Conservation (phyloP, 1,140 invertebrate genomes). For the Hycleus cichorii region DNA sequence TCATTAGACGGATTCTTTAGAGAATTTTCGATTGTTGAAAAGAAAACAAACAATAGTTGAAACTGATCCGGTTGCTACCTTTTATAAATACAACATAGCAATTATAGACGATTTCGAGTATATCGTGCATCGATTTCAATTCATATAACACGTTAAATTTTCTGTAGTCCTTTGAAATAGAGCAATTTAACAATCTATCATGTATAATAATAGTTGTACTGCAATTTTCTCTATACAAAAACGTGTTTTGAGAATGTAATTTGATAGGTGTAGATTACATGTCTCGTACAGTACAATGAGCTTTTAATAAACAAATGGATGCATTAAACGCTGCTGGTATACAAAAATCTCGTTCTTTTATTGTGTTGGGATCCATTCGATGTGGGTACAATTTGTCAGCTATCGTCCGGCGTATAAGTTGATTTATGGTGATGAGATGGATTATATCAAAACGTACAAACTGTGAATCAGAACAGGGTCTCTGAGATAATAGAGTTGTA, state of each 20-base stretch:
- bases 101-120: slow-evolving; percentile 6
- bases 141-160: slow-evolving; percentile 7
- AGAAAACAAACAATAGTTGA: too few relatives aligned
- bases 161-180: slow-evolving; percentile 4
- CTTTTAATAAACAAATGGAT: not conserved
- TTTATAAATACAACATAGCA: not conserved
- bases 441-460: slow-evolving; percentile 4
- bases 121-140: slow-evolving; percentile 4
- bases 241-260: slow-evolving; percentile 1
- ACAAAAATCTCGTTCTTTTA: not conserved
- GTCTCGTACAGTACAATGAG: slow-evolving; percentile 7
- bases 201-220: not conserved
- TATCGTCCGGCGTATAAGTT: not conserved
- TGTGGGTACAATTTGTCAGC: not conserved
- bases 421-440: not conserved
- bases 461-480: slow-evolving; percentile 13
- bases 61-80: not conserved
- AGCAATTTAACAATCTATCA: too few relatives aligned
- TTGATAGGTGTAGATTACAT: slow-evolving; percentile 6
- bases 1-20: too few relatives aligned
- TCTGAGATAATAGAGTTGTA: slow-evolving; percentile 22
- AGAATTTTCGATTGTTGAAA: too few relatives aligned
- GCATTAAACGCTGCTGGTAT: slow-evolving; percentile 1
- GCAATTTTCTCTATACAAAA: slow-evolving; percentile 1
- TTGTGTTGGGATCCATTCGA: too few relatives aligned